Conservation (phyloP, 2,113 vertebrate species). For the Vicugna pacos region DNA sequence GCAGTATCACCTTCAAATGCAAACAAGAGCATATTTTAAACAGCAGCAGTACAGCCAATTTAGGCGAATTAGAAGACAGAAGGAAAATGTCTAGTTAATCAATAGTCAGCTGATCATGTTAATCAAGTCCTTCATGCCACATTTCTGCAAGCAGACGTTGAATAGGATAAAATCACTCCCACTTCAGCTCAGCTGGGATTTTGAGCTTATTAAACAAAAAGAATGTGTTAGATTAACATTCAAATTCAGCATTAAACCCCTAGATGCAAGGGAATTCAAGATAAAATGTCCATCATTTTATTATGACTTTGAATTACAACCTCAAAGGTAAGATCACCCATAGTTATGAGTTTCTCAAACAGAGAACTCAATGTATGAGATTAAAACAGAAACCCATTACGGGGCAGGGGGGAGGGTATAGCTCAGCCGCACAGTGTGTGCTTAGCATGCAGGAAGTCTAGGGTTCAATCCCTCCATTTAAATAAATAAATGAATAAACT, state of each 20-base stretch:
- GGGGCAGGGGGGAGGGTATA: no score
- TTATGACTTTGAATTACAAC: conserved; percentile 37
- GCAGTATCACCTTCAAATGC: conserved; percentile 8
- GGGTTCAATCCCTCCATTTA: no score
- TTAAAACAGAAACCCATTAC: not conserved
- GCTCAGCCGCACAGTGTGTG: no score
- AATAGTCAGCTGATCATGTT: conserved; percentile 52
- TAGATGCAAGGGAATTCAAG: conserved; percentile 61
- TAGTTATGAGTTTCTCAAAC: not conserved
- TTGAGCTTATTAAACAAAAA: conserved; percentile 74
- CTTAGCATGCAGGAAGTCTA: no score
- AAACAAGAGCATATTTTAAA: conserved; percentile 57
- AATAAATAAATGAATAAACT: no score
- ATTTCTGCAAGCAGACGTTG: conserved; percentile 57
- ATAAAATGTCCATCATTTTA: conserved; percentile 23
- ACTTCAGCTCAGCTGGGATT: conserved; percentile 62
- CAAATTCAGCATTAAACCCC: conserved; percentile 62
- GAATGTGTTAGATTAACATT: conserved; percentile 74
- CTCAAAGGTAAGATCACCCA: conserved; percentile 47
- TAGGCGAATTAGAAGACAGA: not conserved
- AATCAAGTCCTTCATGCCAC: not conserved
- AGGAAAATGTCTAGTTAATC: not conserved
- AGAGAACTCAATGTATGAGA: conserved; percentile 14
- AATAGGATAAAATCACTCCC: conserved; percentile 53
- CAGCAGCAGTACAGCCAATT: not conserved